A percentile compares a stretch with the other conserved stretches of the same genome.
Evolutionary conservation across 2,113 vertebrate genomes (phyloP).

Genomic region (Bos javanicus): DNA sequence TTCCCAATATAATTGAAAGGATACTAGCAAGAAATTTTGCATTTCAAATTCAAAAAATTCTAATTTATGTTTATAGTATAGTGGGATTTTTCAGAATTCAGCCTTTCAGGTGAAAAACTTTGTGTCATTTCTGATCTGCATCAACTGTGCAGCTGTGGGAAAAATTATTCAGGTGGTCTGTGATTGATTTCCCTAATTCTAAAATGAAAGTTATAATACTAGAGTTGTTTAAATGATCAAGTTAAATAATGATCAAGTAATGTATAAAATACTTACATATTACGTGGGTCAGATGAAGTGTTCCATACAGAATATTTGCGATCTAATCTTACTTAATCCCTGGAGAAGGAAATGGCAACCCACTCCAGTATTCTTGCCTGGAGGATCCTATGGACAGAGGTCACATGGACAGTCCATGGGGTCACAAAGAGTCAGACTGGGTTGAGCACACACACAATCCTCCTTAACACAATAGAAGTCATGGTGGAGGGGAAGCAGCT

Average conservation of each 20-base stretch:
- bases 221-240: not conserved
- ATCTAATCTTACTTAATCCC: not conserved
- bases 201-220: not conserved
- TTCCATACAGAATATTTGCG: not conserved
- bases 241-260: not conserved
- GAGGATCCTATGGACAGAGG: not conserved
- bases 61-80: not conserved
- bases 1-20: not conserved
- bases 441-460: not conserved
- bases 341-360: not conserved
- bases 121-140: not conserved
- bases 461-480: not conserved
- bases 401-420: not conserved
- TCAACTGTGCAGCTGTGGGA: not conserved
- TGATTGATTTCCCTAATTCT: not conserved
- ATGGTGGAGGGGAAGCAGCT: not conserved
- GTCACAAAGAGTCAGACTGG: not conserved
- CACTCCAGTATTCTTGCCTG: not conserved
- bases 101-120: not conserved
- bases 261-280: not conserved
- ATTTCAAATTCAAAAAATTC: not conserved
- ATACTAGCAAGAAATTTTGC: not conserved
- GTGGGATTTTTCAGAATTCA: not conserved
- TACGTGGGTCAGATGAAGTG: not conserved
- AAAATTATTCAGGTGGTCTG: not conserved